These are phyloP conservation scores for Mobula hypostoma DNA, from an alignment of 2,113 vertebrate genomes.

Conservation along the genomic window DNA sequence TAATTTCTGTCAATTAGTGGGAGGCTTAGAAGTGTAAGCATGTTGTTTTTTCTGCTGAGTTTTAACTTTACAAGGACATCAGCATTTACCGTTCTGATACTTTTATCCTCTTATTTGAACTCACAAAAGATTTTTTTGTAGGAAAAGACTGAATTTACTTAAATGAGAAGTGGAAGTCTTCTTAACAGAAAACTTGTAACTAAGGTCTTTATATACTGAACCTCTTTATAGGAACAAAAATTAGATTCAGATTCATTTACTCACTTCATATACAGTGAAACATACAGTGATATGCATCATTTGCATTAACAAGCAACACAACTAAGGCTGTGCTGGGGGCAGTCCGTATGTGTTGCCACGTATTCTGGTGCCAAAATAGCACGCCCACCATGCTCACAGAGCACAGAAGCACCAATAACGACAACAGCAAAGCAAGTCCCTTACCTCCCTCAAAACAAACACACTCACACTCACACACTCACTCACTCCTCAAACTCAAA, in stretches of 20 bases:
- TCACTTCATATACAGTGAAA: no score
- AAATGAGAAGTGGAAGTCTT: not conserved
- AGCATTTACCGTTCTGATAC: not conserved
- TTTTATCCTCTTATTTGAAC: not conserved
- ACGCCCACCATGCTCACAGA: not conserved
- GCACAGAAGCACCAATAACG: no score
- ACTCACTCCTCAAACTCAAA: no score
- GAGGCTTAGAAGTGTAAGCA: slow-evolving; percentile 24
- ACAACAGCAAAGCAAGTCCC: no score
- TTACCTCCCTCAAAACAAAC: no score
- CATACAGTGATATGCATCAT: no score
- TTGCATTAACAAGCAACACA: no score
- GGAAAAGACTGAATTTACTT: not conserved
- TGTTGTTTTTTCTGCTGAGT: slow-evolving; percentile 10
- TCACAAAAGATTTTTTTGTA: not conserved
- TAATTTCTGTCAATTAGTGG: slow-evolving; percentile 32
- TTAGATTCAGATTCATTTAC: not conserved
- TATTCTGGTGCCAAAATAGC: no score
- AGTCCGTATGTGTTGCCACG: no score
- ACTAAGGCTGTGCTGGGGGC: no score
- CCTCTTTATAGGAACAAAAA: not conserved
- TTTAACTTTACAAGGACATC: not conserved
- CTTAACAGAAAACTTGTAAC: not conserved
- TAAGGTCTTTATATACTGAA: not conserved
- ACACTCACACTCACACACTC: no score